Conservation (phyloP, 1,140 invertebrate species). For the Zaprionus vittiger region DNA sequence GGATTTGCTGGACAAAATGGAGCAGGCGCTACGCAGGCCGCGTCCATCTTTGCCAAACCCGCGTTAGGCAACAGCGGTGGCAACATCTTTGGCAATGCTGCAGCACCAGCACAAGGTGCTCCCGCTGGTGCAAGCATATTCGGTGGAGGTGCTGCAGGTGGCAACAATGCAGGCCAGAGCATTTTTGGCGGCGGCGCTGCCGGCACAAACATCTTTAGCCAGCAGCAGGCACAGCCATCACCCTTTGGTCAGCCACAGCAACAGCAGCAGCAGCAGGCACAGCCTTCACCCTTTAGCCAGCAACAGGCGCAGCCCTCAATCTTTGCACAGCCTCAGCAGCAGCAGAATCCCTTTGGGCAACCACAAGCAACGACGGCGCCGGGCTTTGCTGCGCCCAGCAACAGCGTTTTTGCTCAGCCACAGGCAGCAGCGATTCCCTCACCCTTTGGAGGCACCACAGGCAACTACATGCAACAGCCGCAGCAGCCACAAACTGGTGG, state of each 20-base stretch:
- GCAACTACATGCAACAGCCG: conserved; percentile 23
- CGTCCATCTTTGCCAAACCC: conserved; percentile 56
- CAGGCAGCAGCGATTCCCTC: conserved; percentile 42
- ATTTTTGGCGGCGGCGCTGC: conserved; percentile 45
- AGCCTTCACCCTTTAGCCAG: conserved; percentile 28
- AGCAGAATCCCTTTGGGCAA: conserved; percentile 43
- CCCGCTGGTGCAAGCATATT: conserved; percentile 43
- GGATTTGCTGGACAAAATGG: conserved; percentile 17
- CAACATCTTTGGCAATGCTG: conserved; percentile 38
- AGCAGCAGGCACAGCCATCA: conserved; percentile 17
- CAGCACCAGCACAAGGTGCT: not conserved
- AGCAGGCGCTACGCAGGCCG: not conserved
- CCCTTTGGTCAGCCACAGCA: conserved; percentile 32
- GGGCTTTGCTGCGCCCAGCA: not conserved
- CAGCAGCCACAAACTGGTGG: conserved; percentile 25
- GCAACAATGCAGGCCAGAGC: conserved; percentile 21
- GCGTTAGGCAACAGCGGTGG: conserved; percentile 18
- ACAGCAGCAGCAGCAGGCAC: conserved; percentile 33
- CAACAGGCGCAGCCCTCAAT: conserved; percentile 30
- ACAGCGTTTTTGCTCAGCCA: conserved; percentile 48
- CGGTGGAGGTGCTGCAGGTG: conserved; percentile 8
- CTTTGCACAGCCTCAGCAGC: conserved; percentile 44
- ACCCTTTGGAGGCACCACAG: conserved; percentile 43
- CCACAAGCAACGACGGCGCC: conserved; percentile 4
- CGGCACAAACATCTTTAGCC: conserved; percentile 39